Conservation (phyloP, 2,113 vertebrate species). For the Erythrolamprus reginae region DNA sequence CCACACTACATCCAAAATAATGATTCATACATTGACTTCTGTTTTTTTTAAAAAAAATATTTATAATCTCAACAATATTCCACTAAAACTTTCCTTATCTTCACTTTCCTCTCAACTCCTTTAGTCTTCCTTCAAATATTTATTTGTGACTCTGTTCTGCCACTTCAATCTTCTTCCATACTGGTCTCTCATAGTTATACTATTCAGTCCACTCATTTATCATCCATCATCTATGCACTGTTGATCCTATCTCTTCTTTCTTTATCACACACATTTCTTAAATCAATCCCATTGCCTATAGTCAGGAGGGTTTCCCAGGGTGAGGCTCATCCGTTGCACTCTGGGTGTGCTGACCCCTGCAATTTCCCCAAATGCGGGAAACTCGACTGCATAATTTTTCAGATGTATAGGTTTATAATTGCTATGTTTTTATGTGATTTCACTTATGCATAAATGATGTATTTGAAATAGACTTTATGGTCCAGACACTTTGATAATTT, state of each 20-base stretch:
- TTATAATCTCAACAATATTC: neutral
- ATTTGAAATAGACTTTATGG: neutral
- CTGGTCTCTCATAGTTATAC: too few relatives aligned
- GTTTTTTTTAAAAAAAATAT: neutral
- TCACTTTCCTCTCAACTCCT: neutral
- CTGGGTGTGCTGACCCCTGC: too few relatives aligned
- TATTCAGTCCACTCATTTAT: too few relatives aligned
- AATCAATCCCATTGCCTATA: too few relatives aligned
- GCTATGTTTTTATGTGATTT: neutral
- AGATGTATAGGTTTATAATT: neutral
- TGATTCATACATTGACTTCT: neutral
- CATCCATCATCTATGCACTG: too few relatives aligned
- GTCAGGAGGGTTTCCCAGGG: too few relatives aligned
- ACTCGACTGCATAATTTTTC: too few relatives aligned
- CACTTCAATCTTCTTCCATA: too few relatives aligned
- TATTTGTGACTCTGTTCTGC: neutral
- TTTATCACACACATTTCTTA: too few relatives aligned
- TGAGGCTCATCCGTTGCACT: too few relatives aligned
- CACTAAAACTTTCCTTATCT: neutral
- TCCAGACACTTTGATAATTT: neutral
- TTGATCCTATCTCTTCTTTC: too few relatives aligned
- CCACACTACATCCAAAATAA: neutral
- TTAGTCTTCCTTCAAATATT: neutral
- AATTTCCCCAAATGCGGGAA: too few relatives aligned
- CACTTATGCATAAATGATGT: neutral